These are phyloP conservation scores for Vimba vimba DNA, from an alignment of 2,113 vertebrate species.

Conservation along the genomic window DNA sequence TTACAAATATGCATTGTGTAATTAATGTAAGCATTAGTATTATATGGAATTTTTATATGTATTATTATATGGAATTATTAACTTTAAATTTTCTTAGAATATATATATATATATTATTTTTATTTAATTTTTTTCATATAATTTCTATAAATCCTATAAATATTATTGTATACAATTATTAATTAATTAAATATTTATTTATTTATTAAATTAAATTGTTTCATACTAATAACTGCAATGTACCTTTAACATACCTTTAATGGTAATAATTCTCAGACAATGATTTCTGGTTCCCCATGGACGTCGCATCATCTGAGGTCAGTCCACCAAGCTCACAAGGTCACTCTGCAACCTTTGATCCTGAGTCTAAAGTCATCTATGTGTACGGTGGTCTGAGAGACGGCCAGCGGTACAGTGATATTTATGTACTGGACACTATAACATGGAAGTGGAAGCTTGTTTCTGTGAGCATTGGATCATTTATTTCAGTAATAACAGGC, in stretches of 20 bases:
- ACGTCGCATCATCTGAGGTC: constrained; percentile 66
- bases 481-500: not conserved
- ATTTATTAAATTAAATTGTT: too few species aligned
- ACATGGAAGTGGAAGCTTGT: constrained; percentile 87
- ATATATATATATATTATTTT: too few species aligned
- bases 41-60: not conserved
- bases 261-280: constrained; percentile 71
- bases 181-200: too few species aligned
- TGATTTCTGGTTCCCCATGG: constrained; percentile 86
- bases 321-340: constrained; percentile 72
- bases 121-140: too few species aligned
- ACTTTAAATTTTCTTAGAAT: too few species aligned
- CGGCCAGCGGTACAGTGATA: constrained; percentile 69
- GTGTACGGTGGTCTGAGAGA: constrained; percentile 85
- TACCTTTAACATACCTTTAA: not conserved
- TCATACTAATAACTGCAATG: too few species aligned
- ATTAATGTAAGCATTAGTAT: not conserved
- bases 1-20: not conserved
- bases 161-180: too few species aligned
- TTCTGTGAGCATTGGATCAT: constrained; percentile 73
- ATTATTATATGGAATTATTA: not conserved
- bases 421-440: constrained; percentile 83
- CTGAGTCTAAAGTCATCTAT: constrained; percentile 82
- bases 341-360: constrained; percentile 85
- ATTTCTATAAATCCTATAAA: too few species aligned